Conservation (phyloP, 2,888 invertebrate species). For the Parthenolecanium corni region DNA sequence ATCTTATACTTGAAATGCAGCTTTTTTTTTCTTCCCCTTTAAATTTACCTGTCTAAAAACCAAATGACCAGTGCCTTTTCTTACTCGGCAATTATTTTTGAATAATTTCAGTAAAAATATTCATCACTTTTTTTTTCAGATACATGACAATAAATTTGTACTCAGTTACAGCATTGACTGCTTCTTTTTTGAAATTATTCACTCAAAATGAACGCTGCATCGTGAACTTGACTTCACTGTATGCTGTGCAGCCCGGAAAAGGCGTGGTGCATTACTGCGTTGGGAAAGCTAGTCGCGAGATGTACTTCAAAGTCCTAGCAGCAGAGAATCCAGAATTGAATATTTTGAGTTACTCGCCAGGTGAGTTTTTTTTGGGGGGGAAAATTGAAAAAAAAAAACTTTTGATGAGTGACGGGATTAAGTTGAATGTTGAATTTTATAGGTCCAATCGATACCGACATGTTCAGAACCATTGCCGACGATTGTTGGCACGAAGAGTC, state of each 20-base stretch:
- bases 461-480: conserved; percentile 57
- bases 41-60: no score
- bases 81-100: no score
- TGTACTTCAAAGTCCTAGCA: conserved; percentile 76
- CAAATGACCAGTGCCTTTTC: no score
- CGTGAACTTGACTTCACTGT: conserved; percentile 76
- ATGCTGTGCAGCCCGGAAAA: conserved; percentile 63
- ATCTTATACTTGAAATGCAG: no score
- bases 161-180: conserved; percentile 38
- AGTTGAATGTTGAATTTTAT: not conserved
- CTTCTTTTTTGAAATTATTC: conserved; percentile 40
- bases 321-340: conserved; percentile 60
- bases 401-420: no score
- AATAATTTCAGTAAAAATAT: no score
- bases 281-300: conserved; percentile 79
- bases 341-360: conserved; percentile 83
- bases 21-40: no score
- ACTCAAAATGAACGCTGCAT: conserved; percentile 40
- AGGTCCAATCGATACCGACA: conserved; percentile 83
- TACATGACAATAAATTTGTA: conserved; percentile 39
- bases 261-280: conserved; percentile 72
- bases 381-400: no score
- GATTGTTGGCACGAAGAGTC: conserved; percentile 51
- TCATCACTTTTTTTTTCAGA: no score
- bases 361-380: conserved; percentile 39